A percentile compares a stretch with the other conserved stretches of the same genome.
Conservation (phyloP, 64 coral and sea anemone species). For the Cladopsammia gracilis region DNA sequence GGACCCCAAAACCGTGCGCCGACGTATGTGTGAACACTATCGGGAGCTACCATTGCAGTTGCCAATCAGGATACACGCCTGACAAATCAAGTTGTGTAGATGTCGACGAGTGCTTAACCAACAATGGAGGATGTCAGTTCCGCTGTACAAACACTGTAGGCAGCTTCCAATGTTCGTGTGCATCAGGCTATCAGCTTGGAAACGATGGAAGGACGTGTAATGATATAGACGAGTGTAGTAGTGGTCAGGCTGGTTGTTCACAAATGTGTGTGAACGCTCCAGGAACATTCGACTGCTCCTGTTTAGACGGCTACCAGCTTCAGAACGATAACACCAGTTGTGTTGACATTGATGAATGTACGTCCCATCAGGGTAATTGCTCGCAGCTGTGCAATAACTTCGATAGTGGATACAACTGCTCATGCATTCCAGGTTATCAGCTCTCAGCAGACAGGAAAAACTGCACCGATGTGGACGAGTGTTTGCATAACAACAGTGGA, state of each 20-base stretch:
- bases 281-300: slow-evolving; percentile 69
- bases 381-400: slow-evolving; percentile 64
- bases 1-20: slow-evolving; percentile 25
- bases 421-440: slow-evolving; percentile 60
- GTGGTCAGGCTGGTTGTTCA: slow-evolving; percentile 42
- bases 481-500: slow-evolving; percentile 10
- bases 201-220: slow-evolving; percentile 65
- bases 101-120: slow-evolving; percentile 69
- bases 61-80: slow-evolving; percentile 58
- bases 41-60: slow-evolving; percentile 71
- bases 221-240: slow-evolving; percentile 57
- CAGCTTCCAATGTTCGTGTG: slow-evolving; percentile 77
- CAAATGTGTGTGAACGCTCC: slow-evolving; percentile 66
- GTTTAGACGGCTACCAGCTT: slow-evolving; percentile 53
- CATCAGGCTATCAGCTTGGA: slow-evolving; percentile 55
- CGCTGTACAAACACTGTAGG: slow-evolving; percentile 81
- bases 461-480: slow-evolving; percentile 81
- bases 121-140: slow-evolving; percentile 79
- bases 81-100: slow-evolving; percentile 60
- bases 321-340: slow-evolving; percentile 43
- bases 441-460: slow-evolving; percentile 57
- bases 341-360: slow-evolving; percentile 83
- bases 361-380: slow-evolving; percentile 32
- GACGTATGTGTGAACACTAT: slow-evolving; percentile 68
- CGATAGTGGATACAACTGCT: slow-evolving; percentile 59